phyloP scores from a whole-genome alignment of 2,888 invertebrate genomes.

The Electrophaes corylata region DNA sequence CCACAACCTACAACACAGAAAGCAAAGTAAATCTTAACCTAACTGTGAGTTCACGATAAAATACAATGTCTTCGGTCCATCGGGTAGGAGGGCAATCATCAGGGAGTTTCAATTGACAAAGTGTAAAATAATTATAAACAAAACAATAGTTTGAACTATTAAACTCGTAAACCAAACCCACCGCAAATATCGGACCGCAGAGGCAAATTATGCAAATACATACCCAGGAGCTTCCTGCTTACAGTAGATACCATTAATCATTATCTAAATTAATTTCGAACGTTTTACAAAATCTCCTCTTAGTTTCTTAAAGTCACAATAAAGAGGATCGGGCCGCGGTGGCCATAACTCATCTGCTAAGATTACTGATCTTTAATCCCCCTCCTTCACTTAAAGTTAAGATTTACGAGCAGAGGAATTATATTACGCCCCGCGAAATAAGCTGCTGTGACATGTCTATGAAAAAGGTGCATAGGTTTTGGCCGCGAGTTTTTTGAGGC shows the following conservation, averaged over 20 bases:
- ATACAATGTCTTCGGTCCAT: too few species aligned
- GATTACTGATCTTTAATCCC: conserved; percentile 91
- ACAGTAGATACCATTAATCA: conserved; percentile 79
- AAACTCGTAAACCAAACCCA: conserved; percentile 41
- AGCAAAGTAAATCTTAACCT: too few species aligned
- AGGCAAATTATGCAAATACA: conserved; percentile 76
- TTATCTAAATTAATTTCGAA: conserved; percentile 84
- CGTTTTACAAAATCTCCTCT: conserved; percentile 82
- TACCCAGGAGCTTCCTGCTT: conserved; percentile 60
- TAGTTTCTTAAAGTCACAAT: conserved; percentile 85
- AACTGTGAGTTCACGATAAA: too few species aligned
- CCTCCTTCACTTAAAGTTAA: conserved; percentile 89
- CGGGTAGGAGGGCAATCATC: too few species aligned
- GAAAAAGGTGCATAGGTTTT: conserved; percentile 61
- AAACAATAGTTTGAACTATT: conserved; percentile 33
- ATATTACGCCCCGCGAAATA: conserved; percentile 84
- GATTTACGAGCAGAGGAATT: conserved; percentile 88
- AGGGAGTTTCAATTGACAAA: conserved; percentile 6
- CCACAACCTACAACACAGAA: too few species aligned
- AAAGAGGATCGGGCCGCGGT: conserved; percentile 75
- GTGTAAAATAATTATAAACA: conserved; percentile 9
- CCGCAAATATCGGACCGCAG: conserved; percentile 47
- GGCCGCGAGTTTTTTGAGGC: conserved; percentile 13
- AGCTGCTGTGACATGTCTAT: conserved; percentile 63
- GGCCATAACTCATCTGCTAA: conserved; percentile 89